Evolutionary conservation across 2,113 vertebrate genomes (phyloP).

Genomic region (Aegypius monachus): DNA sequence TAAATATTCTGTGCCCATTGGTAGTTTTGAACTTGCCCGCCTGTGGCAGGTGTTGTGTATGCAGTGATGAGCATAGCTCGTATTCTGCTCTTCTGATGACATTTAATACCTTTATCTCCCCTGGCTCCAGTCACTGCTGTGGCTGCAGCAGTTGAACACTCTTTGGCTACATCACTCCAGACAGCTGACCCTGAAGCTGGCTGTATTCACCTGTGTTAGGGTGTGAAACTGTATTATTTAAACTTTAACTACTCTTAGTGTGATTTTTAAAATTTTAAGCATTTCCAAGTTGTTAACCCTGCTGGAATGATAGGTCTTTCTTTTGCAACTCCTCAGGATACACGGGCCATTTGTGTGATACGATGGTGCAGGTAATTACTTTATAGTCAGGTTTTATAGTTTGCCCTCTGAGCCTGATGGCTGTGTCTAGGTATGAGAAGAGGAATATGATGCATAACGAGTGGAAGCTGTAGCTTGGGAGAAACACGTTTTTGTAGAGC

Average conservation of each 20-base stretch:
- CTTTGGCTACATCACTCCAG: rapidly evolving
- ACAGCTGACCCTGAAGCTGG: not conserved
- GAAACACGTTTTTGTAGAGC: not conserved
- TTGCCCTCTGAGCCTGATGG: not conserved
- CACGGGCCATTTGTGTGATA: not conserved
- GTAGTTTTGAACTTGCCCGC: not conserved
- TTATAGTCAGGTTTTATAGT: not conserved
- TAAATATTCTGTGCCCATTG: not conserved
- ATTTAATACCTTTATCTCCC: not conserved
- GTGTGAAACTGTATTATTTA: not conserved
- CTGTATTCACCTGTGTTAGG: not conserved
- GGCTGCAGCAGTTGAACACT: not conserved
- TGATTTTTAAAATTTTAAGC: not conserved
- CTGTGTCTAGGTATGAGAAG: not conserved
- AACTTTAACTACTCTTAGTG: not conserved
- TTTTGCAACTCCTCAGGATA: not conserved
- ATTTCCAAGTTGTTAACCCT: not conserved
- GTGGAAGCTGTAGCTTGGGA: not conserved
- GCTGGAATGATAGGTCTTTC: not conserved
- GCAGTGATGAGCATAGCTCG: rapidly evolving
- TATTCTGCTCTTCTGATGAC: not conserved
- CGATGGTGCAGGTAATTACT: not conserved
- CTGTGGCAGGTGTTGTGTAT: rapidly evolving
- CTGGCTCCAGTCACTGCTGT: rapidly evolving
- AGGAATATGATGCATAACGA: not conserved